phyloP scores from a whole-genome alignment of 92 coral and sea anemone genomes.

The Porites divaricata region DNA sequence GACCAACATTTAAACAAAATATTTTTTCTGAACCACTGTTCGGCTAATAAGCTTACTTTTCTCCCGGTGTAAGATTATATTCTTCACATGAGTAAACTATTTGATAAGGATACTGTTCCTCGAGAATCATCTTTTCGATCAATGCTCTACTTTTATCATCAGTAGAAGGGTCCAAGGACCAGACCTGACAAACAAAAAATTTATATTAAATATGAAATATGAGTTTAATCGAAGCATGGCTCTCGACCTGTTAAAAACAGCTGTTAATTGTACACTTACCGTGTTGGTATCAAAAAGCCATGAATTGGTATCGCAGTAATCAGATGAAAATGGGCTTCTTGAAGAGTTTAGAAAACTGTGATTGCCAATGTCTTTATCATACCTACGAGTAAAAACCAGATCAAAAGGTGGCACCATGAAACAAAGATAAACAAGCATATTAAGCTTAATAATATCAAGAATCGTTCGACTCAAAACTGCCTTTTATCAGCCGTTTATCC shows the following conservation, averaged over 20 bases:
- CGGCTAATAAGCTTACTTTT: no score
- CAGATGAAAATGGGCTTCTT: slow-evolving; percentile 68
- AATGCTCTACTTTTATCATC: slow-evolving; percentile 87
- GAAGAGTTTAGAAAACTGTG: slow-evolving; percentile 47
- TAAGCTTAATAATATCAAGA: no score
- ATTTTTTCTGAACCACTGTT: no score
- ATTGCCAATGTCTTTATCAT: slow-evolving; percentile 40
- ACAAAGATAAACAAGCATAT: no score
- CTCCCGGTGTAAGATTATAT: no score
- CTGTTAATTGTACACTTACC: slow-evolving; percentile 41
- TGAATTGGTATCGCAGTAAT: slow-evolving; percentile 76
- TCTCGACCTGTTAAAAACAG: background rate
- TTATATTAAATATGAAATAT: no score
- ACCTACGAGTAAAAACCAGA: slow-evolving; percentile 17
- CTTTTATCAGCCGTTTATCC: no score
- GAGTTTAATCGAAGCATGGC: no score
- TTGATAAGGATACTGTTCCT: slow-evolving; percentile 83
- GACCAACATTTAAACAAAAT: no score
- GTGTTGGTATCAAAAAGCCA: slow-evolving; percentile 83
- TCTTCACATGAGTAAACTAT: background rate
- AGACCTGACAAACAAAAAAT: slow-evolving; percentile 55
- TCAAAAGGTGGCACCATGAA: background rate
- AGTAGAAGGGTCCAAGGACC: slow-evolving; percentile 82
- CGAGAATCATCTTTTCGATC: slow-evolving; percentile 87
- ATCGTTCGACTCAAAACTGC: no score